These are phyloP conservation scores for Oegoconia quadripuncta DNA, from an alignment of 2,888 invertebrate species.

Conservation along the genomic window DNA sequence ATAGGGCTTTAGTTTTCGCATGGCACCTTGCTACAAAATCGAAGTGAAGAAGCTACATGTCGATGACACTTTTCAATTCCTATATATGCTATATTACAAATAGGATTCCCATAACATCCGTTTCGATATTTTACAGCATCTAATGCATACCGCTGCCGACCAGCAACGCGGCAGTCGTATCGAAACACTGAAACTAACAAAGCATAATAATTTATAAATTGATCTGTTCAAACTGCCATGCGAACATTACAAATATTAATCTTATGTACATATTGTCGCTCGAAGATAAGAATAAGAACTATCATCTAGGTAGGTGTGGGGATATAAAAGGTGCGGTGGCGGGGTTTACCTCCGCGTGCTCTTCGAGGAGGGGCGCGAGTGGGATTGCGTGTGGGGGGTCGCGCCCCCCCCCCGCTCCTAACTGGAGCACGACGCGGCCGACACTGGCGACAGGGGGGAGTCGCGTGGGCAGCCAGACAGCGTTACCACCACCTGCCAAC, in stretches of 20 bases:
- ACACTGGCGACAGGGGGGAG: constrained; percentile 91
- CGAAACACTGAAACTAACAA: constrained; percentile 11
- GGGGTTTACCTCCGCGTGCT: constrained; percentile 75
- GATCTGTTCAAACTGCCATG: constrained; percentile 49
- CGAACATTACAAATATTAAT: constrained; percentile 70
- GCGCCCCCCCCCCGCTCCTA: constrained; percentile 83
- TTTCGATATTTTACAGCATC: constrained; percentile 1
- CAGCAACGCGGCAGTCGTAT: background rate
- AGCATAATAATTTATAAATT: constrained; percentile 13
- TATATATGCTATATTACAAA: constrained; percentile 41
- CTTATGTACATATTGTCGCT: constrained; percentile 80
- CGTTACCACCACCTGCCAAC: constrained; percentile 84
- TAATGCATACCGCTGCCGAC: background rate
- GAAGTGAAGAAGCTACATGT: constrained; percentile 28
- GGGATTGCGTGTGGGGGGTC: constrained; percentile 75
- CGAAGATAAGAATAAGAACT: constrained; percentile 72
- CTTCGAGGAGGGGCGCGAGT: constrained; percentile 77
- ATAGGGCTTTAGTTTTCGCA: constrained; percentile 52
- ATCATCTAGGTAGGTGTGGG: constrained; percentile 56
- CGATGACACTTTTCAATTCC: constrained; percentile 53
- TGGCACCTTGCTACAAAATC: constrained; percentile 40
- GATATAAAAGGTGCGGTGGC: constrained; percentile 50
- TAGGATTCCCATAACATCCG: constrained; percentile 4
- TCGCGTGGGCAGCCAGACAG: constrained; percentile 94
- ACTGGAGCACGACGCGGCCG: constrained; percentile 95